These are phyloP conservation scores for Zophobas atratus DNA, from an alignment of 1,140 invertebrate species.

Conservation along the genomic window DNA sequence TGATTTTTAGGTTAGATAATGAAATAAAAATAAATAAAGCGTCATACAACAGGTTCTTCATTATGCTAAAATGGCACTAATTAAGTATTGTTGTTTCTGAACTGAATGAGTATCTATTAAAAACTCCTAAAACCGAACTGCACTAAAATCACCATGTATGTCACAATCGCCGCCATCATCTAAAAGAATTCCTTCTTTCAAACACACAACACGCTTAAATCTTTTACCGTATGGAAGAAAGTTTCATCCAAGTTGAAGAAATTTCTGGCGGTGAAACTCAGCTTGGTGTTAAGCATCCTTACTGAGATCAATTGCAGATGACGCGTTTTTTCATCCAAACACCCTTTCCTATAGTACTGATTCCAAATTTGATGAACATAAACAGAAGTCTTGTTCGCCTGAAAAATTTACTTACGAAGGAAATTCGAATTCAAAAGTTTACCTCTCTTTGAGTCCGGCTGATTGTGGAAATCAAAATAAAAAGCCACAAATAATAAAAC, in stretches of 20 bases:
- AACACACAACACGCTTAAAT: not conserved
- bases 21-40: too few relatives aligned
- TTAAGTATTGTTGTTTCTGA: too few relatives aligned
- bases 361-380: conserved; percentile 19
- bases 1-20: too few relatives aligned
- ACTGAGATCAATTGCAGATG: conserved; percentile 7
- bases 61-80: too few relatives aligned
- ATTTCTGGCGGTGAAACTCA: conserved; percentile 11
- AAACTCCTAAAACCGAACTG: conserved; percentile 6
- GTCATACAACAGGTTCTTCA: too few relatives aligned
- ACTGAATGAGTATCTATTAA: too few relatives aligned
- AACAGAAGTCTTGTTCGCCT: conserved; percentile 1
- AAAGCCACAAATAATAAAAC: not conserved
- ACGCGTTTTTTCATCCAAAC: not conserved
- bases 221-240: conserved; percentile 8
- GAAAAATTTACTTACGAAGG: not conserved
- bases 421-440: not conserved
- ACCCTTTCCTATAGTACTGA: conserved; percentile 1
- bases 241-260: conserved; percentile 19
- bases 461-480: not conserved
- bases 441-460: not conserved
- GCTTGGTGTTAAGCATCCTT: conserved; percentile 6
- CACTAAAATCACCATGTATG: conserved; percentile 3
- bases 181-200: not conserved
- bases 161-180: conserved; percentile 12